phyloP scores from a whole-genome alignment of 30 jellyfish, hydroid and myxozoan genomes.

The Aurelia coerulea region DNA sequence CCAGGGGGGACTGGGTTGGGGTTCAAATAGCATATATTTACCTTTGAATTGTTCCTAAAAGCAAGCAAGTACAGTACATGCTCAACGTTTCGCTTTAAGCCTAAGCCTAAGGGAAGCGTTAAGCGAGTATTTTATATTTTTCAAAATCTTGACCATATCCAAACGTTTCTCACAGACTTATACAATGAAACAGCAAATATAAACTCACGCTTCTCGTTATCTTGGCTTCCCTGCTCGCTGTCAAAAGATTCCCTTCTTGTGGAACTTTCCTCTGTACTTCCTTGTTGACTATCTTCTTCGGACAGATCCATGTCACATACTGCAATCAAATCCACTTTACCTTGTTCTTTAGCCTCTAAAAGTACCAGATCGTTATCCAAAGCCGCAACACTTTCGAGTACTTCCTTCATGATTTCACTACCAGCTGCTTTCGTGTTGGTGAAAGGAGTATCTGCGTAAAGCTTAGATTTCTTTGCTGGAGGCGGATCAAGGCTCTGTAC shows the following conservation, averaged over 20 bases:
- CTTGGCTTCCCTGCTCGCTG: not conserved
- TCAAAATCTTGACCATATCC: too few species aligned
- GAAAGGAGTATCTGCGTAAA: not conserved
- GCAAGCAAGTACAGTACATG: too few species aligned
- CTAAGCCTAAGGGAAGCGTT: too few species aligned
- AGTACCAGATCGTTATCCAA: slow-evolving; percentile 1
- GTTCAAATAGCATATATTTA: too few species aligned
- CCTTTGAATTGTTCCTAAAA: too few species aligned
- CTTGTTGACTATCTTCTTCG: not conserved
- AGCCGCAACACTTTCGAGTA: not conserved
- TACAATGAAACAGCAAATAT: too few species aligned
- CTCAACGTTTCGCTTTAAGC: too few species aligned
- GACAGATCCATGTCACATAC: not conserved
- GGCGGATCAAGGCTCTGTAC: not conserved
- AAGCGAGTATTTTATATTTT: too few species aligned
- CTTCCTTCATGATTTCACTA: not conserved
- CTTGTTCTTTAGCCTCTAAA: slow-evolving; percentile 2
- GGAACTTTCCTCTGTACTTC: not conserved
- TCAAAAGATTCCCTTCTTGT: not conserved
- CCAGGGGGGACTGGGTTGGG: too few species aligned
- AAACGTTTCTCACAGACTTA: too few species aligned
- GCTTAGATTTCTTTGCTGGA: not conserved
- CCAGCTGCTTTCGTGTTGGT: not conserved
- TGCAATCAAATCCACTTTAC: not conserved
- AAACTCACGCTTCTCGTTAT: not conserved